Conservation (phyloP, 92 coral and sea anemone species). For the Palythoa caribaeorum region DNA sequence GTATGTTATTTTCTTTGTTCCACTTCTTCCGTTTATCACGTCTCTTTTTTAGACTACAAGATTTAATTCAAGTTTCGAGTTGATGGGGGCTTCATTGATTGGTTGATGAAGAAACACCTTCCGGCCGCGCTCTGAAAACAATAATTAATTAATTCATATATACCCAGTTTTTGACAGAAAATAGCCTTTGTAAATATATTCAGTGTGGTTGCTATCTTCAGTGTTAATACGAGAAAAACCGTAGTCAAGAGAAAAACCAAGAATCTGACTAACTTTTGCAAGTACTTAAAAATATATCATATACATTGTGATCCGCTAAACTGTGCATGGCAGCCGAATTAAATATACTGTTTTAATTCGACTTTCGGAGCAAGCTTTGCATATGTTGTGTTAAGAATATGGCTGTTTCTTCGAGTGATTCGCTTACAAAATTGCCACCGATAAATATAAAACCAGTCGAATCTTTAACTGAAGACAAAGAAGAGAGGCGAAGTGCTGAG, state of each 20-base stretch:
- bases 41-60: background rate
- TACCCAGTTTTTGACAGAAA: background rate
- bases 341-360: background rate
- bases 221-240: background rate
- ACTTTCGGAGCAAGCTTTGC: background rate
- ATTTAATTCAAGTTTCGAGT: background rate
- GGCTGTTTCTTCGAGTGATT: slow-evolving; percentile 79
- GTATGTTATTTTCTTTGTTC: background rate
- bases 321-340: background rate
- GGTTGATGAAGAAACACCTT: background rate
- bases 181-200: slow-evolving; percentile 25
- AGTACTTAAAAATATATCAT: background rate
- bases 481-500: slow-evolving; percentile 39
- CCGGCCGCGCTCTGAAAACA: slow-evolving; percentile 20
- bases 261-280: background rate
- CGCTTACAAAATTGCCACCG: slow-evolving; percentile 81
- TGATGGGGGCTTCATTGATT: background rate
- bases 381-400: slow-evolving; percentile 19
- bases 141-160: background rate
- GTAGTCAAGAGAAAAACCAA: background rate
- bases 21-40: background rate
- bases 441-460: slow-evolving; percentile 58
- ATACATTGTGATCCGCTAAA: background rate
- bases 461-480: background rate
- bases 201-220: slow-evolving; percentile 9